Base-by-base conservation (phyloP, 1,140 invertebrate species). In the Philopotamus ludificatus region DNA sequence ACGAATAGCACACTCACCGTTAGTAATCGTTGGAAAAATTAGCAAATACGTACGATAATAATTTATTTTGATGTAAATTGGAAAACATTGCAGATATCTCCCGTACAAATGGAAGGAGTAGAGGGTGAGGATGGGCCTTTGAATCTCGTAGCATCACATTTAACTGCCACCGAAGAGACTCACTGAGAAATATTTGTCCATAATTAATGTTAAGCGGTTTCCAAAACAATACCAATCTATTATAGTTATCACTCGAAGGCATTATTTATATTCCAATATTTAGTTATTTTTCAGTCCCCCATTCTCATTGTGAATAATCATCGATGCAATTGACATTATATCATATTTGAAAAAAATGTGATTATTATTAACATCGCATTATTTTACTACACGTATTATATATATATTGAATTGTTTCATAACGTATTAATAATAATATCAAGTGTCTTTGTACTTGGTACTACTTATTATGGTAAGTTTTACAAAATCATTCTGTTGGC, bases 91-190 rank as follows among this genome's bases (percentile, higher is more conserved):
- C 23, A 68, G 66, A 71, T 71, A 47, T 69, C 67, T 3, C 66
- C 67, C 8, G 66, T 58, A 67, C 72, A 79, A 76, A 73, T 79
- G 65, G 77, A 76, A 4, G 73, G 69, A 58, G 73, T 76, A 28
- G 79, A 81, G 26, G 79, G 80, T 72, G 79, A 81, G 69, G 79
- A 81, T 21, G 78, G 74, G 28, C 79, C 79, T 23, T 67, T 81
- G 50, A 81, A 81, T 71, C 72, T 81, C 20, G 79, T 79, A 8
- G 77, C 78, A 42, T 74, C 74, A 18, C 79, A 81, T 74, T 75
- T 76, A 15, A 74, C 78, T 49, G 73, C 79, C 1, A 28, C 69
- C 26, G 79, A 80, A 65, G 79, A 80, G 70, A 78, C 74, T 64
- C 79, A 79, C 75, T 81, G 54, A 70, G n/a, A 54, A 28, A 1